These are phyloP conservation scores for Athetis lepigone DNA, from an alignment of 2,888 invertebrate species.

Conservation along the genomic window DNA sequence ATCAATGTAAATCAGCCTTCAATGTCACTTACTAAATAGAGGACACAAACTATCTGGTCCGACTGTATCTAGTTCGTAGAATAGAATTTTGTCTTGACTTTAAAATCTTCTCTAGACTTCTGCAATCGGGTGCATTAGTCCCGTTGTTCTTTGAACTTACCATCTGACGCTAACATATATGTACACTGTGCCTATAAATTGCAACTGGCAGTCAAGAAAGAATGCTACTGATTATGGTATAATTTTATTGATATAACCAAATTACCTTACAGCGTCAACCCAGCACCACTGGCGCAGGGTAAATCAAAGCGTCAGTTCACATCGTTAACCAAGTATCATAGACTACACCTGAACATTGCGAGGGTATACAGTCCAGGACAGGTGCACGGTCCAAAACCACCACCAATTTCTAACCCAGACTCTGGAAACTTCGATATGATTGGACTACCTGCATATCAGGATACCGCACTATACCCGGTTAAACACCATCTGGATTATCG, in stretches of 20 bases:
- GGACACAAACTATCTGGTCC: too few species aligned
- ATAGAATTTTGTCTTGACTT: too few species aligned
- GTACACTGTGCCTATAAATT: too few species aligned
- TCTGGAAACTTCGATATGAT: neutral
- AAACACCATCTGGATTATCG: slow-evolving; percentile 14
- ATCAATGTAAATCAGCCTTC: too few species aligned
- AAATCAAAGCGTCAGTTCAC: slow-evolving; percentile 41
- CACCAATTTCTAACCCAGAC: slow-evolving; percentile 7
- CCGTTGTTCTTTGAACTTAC: too few species aligned
- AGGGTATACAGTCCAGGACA: slow-evolving; percentile 53
- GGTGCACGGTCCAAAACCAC: slow-evolving; percentile 8
- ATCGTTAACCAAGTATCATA: slow-evolving; percentile 40
- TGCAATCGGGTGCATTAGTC: too few species aligned
- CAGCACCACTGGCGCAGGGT: neutral
- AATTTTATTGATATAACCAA: neutral
- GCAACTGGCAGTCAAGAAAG: too few species aligned
- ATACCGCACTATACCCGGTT: slow-evolving; percentile 20
- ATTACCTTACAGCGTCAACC: slow-evolving; percentile 41
- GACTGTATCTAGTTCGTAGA: too few species aligned
- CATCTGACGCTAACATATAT: too few species aligned
- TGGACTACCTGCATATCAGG: neutral
- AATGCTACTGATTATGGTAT: neutral
- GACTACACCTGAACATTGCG: slow-evolving; percentile 59
- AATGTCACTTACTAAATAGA: too few species aligned
- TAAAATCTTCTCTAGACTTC: too few species aligned